A percentile compares a stretch with the other conserved stretches of the same genome.
phyloP scores from a whole-genome alignment of 2,113 vertebrate genomes.

The Phylloscopus trochiloides region DNA sequence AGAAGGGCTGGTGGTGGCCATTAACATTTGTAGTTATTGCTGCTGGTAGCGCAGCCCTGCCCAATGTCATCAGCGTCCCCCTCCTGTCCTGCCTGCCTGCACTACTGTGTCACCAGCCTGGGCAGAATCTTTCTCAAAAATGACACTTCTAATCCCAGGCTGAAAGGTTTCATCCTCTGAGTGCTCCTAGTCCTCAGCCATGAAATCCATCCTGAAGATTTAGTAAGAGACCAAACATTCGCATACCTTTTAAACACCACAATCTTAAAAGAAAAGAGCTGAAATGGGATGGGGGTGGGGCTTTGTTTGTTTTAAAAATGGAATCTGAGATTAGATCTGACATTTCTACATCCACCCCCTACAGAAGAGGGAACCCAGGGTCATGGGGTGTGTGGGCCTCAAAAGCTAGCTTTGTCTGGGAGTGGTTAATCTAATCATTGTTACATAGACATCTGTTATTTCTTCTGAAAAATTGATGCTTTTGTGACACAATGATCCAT shows the following conservation, averaged over 20 bases:
- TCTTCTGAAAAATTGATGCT: constrained; percentile 68
- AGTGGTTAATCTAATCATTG: constrained; percentile 64
- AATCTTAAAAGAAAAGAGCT: constrained; percentile 10
- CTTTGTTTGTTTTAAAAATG: constrained; percentile 71
- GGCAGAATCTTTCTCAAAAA: neutral
- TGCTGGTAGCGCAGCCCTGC: neutral
- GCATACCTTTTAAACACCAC: neutral
- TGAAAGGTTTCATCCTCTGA: neutral
- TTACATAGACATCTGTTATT: constrained; percentile 64
- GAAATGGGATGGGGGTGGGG: constrained; percentile 48
- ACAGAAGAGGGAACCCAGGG: constrained; percentile 63
- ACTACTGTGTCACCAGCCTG: neutral
- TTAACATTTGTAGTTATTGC: neutral
- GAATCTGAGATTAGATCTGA: constrained; percentile 68
- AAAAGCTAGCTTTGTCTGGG: constrained; percentile 62
- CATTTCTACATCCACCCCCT: constrained; percentile 69
- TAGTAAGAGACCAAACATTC: neutral
- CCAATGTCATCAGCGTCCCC: neutral
- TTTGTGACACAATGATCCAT: constrained; percentile 65
- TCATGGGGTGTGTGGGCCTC: constrained; percentile 65
- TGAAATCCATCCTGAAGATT: neutral
- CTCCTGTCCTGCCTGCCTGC: neutral
- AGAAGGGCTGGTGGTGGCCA: neutral
- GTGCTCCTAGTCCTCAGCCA: neutral
- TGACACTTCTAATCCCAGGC: neutral